Evolutionary conservation across 2,797 vertebrate genomes (phyloP).

Genomic region (Rhinophrynus dorsalis): DNA sequence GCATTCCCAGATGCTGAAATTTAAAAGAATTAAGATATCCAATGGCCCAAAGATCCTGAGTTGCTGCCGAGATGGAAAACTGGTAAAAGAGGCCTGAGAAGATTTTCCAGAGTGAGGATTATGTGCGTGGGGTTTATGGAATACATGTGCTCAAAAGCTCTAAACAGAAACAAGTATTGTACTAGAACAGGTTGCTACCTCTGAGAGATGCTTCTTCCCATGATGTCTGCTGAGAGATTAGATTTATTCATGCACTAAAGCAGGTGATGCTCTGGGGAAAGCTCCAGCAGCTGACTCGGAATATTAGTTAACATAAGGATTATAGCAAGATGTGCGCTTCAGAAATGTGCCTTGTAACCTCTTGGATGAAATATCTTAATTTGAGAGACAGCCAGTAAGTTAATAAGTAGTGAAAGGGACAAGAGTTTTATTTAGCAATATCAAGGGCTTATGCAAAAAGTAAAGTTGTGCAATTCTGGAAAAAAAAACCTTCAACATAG

Average conservation of each 20-base stretch:
- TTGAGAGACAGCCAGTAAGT: conserved; percentile 14
- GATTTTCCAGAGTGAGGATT: conserved; percentile 22
- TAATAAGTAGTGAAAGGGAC: neutral
- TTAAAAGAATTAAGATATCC: neutral
- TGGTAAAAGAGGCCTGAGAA: conserved; percentile 1
- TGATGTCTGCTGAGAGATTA: conserved; percentile 3
- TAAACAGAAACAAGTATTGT: neutral
- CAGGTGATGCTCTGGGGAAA: conserved; percentile 2
- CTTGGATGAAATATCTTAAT: conserved; percentile 14
- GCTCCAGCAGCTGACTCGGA: neutral
- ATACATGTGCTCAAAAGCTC: conserved; percentile 26
- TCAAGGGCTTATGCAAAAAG: no score
- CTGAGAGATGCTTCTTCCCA: neutral
- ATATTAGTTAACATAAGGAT: conserved; percentile 17
- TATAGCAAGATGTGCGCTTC: neutral
- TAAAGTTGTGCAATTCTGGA: no score
- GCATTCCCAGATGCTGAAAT: conserved; percentile 24
- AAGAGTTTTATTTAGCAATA: no score
- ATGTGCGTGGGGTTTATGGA: conserved; percentile 31
- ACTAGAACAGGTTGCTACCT: conserved; percentile 5
- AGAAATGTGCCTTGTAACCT: conserved; percentile 4
- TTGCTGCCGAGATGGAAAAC: conserved; percentile 21
- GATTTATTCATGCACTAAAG: neutral
- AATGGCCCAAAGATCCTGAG: neutral
- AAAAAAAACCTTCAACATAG: no score